Conservation (phyloP, 2,113 vertebrate genomes). For the Psittacus erithacus region DNA sequence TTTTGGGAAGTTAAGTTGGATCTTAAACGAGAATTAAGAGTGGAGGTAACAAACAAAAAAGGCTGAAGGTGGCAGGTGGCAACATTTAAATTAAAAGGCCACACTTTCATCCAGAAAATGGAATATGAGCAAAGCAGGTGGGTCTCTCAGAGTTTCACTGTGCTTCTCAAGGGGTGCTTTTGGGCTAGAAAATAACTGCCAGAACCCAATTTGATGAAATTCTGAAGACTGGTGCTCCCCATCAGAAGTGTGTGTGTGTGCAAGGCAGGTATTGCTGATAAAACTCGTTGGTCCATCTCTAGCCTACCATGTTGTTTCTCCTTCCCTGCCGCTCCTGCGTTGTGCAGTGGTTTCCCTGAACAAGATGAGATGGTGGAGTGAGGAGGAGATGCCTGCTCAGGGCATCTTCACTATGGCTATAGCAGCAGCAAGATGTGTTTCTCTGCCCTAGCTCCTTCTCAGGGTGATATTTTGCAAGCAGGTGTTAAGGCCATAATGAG, state of each 20-base stretch:
- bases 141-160: not conserved
- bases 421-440: rapidly evolving
- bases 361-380: rapidly evolving
- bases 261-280: not conserved
- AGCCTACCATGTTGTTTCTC: not conserved
- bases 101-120: not conserved
- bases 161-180: not conserved
- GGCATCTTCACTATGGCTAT: not conserved
- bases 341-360: rapidly evolving
- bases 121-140: not conserved
- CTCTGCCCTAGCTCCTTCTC: not conserved
- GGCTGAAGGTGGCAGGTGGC: not conserved
- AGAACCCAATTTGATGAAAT: conserved; percentile 16
- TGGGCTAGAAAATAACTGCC: not conserved
- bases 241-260: not conserved
- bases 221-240: not conserved
- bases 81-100: not conserved
- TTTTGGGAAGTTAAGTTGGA: not conserved
- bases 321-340: not conserved
- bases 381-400: not conserved
- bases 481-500: not conserved
- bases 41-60: not conserved
- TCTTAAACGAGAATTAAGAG: not conserved
- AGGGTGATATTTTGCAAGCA: not conserved
- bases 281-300: rapidly evolving